Conservation (phyloP, 2,888 invertebrate genomes). For the Cheilosia grossa region DNA sequence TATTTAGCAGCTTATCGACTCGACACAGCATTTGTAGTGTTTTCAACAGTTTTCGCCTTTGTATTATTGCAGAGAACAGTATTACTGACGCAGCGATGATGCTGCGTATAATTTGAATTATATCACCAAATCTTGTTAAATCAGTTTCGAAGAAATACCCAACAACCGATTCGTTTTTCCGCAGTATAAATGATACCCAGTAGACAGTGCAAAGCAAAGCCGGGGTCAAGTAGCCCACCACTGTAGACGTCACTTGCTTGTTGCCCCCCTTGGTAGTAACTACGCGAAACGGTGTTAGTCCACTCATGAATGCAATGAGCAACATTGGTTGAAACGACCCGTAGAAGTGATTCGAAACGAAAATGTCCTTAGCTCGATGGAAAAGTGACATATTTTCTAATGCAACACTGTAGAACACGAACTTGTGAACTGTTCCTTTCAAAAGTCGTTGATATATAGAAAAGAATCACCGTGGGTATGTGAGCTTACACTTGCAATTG, state of each 20-base stretch:
- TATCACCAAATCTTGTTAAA: constrained; percentile 64
- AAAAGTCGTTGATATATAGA: too few relatives aligned
- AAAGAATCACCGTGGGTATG: too few relatives aligned
- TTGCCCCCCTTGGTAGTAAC: too few relatives aligned
- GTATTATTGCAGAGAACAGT: constrained; percentile 45
- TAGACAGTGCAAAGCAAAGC: background rate
- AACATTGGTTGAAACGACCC: too few relatives aligned
- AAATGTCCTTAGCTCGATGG: too few relatives aligned
- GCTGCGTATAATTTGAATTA: constrained; percentile 51
- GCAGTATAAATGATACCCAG: too few relatives aligned
- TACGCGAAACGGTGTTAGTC: too few relatives aligned
- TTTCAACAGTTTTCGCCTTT: constrained; percentile 53
- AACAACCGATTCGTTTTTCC: background rate
- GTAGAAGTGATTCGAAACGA: too few relatives aligned
- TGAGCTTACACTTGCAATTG: background rate
- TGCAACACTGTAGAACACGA: too few relatives aligned
- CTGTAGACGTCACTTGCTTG: too few relatives aligned
- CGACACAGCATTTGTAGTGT: constrained; percentile 33
- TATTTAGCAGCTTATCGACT: constrained; percentile 33
- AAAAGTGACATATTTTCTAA: background rate
- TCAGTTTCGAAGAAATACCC: constrained; percentile 47
- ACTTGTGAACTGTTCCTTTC: too few relatives aligned
- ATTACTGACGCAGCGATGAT: constrained; percentile 52
- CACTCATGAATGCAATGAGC: too few relatives aligned
- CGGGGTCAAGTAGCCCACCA: background rate